A percentile compares a stretch with the other conserved stretches of the same genome.
These are phyloP conservation scores for Hyles euphorbiae DNA, from an alignment of 1,140 invertebrate species.

Conservation along the genomic window DNA sequence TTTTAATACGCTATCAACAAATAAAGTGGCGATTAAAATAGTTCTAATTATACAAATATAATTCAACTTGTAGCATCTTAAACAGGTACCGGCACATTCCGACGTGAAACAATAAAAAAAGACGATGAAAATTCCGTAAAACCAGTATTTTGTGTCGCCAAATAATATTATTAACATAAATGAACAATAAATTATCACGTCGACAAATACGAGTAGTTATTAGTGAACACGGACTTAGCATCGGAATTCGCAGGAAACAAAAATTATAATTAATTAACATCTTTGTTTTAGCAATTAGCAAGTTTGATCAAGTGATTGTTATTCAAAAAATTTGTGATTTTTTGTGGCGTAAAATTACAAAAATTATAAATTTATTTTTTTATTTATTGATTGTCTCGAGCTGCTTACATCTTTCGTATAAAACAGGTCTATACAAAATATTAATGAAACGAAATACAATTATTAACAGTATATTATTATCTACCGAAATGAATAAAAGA, in stretches of 20 bases:
- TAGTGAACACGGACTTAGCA: constrained; percentile 25
- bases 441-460: too few species aligned
- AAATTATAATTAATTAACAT: constrained; percentile 8
- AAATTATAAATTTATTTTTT: too few species aligned
- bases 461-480: too few species aligned
- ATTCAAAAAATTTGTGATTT: too few species aligned
- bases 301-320: too few species aligned
- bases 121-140: constrained; percentile 65
- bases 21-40: neutral
- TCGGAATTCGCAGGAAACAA: constrained; percentile 51
- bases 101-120: constrained; percentile 60
- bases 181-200: constrained; percentile 58
- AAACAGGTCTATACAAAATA: too few species aligned
- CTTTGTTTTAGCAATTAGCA: neutral
- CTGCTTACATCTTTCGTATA: too few species aligned
- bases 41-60: constrained; percentile 4
- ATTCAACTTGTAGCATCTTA: neutral
- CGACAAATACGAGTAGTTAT: constrained; percentile 70
- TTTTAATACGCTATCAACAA: neutral
- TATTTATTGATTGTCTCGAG: too few species aligned
- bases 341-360: too few species aligned
- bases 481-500: too few species aligned
- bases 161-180: constrained; percentile 63
- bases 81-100: constrained; percentile 13
- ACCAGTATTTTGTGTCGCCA: constrained; percentile 52